Conservation (phyloP, 2,888 invertebrate genomes). For the Agrenia bidenticulata region DNA sequence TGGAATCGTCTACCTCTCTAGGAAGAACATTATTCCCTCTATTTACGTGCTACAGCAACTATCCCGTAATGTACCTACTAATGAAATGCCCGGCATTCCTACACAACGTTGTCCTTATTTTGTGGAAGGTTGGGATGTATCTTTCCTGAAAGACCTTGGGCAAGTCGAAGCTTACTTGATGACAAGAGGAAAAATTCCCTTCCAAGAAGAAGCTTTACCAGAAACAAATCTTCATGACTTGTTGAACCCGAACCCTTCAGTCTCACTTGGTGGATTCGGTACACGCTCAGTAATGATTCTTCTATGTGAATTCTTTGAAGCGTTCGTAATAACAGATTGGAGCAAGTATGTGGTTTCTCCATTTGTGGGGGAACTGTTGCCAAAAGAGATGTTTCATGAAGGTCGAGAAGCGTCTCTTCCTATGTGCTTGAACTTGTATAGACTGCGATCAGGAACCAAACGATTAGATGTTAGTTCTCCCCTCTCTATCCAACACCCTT, state of each 20-base stretch:
- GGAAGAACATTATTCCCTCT: conserved; percentile 12
- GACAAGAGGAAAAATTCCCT: neutral
- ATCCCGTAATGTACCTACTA: neutral
- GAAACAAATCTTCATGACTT: neutral
- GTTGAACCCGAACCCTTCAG: neutral
- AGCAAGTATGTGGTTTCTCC: conserved; percentile 7
- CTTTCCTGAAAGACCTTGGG: neutral
- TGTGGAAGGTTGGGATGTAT: neutral
- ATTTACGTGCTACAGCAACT: conserved; percentile 4
- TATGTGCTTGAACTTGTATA: neutral
- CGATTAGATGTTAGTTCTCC: neutral
- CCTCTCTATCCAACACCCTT: conserved; percentile 10
- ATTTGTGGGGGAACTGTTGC: neutral
- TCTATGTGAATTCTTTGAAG: conserved; percentile 1
- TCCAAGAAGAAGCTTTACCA: neutral
- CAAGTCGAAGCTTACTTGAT: neutral
- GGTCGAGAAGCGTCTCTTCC: neutral
- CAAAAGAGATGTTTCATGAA: neutral
- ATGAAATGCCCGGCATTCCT: neutral
- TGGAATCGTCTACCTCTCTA: neutral
- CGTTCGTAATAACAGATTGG: neutral
- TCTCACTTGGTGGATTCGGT: neutral
- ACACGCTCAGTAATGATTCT: neutral
- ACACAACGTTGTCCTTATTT: neutral
- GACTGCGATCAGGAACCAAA: neutral